phyloP scores from a whole-genome alignment of 2,113 vertebrate genomes.

The Rhea pennata region DNA sequence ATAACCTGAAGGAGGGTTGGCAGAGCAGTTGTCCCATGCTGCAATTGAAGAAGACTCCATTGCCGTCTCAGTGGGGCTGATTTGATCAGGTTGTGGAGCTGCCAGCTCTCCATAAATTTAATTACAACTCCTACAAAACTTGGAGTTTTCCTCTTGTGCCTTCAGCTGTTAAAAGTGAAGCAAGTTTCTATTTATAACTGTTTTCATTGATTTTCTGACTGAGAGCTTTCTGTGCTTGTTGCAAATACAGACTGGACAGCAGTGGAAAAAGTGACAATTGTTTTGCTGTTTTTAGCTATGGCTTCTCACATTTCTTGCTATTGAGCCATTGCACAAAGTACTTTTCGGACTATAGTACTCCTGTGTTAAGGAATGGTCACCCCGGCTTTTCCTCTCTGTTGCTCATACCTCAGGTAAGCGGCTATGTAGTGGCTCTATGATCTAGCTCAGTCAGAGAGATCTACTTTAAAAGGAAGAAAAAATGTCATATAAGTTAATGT shows the following conservation, averaged over 20 bases:
- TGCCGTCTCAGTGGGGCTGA: not conserved
- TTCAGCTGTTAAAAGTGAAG: not conserved
- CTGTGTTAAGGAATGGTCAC: not conserved
- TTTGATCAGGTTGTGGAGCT: not conserved
- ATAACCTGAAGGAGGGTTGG: not conserved
- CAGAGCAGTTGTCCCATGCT: fast-evolving
- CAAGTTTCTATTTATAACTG: not conserved
- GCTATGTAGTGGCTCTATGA: not conserved
- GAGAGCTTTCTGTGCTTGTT: not conserved
- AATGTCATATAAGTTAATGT: not conserved
- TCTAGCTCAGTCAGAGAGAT: not conserved
- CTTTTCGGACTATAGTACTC: not conserved
- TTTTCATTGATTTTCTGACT: not conserved
- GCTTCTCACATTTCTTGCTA: not conserved
- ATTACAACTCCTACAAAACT: not conserved
- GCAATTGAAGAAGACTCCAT: fast-evolving
- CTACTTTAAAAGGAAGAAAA: not conserved
- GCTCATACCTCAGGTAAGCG: not conserved
- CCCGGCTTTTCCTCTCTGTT: not conserved
- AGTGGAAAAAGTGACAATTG: not conserved
- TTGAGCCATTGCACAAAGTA: not conserved
- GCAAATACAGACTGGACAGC: not conserved
- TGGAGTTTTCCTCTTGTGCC: not conserved
- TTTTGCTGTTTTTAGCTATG: not conserved
- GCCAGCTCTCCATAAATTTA: fast-evolving